These are phyloP conservation scores for Athene noctua DNA, from an alignment of 2,113 vertebrate species.

Conservation along the genomic window DNA sequence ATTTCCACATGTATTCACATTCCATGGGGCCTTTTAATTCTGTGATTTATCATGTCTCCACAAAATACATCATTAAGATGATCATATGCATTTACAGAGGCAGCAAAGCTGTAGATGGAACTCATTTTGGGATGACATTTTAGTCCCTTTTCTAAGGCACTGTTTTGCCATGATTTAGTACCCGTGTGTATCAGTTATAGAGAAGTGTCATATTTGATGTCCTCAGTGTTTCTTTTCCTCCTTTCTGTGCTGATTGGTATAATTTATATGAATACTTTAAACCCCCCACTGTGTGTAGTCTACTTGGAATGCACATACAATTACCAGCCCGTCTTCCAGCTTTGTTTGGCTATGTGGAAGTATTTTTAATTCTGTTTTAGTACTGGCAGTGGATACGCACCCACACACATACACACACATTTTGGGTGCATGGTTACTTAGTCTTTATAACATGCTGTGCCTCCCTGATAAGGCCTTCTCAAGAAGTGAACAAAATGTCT, in stretches of 20 bases:
- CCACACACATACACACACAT: neutral
- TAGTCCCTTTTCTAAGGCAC: constrained; percentile 6
- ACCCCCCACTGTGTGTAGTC: constrained; percentile 45
- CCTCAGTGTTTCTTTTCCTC: constrained; percentile 22
- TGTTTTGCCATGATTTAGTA: constrained; percentile 36
- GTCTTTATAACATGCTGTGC: neutral
- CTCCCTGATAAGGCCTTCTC: constrained; percentile 17
- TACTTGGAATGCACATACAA: constrained; percentile 43
- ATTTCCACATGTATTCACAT: neutral
- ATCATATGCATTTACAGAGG: neutral
- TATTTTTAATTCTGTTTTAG: constrained; percentile 12
- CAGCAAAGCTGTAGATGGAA: neutral
- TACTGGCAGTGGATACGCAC: constrained; percentile 4
- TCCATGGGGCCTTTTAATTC: neutral
- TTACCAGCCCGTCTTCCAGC: constrained; percentile 43
- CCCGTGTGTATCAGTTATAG: neutral
- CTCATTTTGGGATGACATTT: constrained; percentile 5
- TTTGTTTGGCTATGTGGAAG: constrained; percentile 13
- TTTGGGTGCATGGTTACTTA: neutral
- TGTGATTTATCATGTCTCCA: constrained; percentile 15
- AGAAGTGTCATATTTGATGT: constrained; percentile 23
- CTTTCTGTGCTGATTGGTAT: constrained; percentile 46
- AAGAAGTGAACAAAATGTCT: constrained; percentile 20
- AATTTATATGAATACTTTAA: constrained; percentile 60
- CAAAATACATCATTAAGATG: constrained; percentile 12